A percentile compares a stretch with the other conserved stretches of the same genome.
Evolutionary conservation across 2,888 invertebrate genomes (phyloP).

Genomic region (Tryphoninae sp.): DNA sequence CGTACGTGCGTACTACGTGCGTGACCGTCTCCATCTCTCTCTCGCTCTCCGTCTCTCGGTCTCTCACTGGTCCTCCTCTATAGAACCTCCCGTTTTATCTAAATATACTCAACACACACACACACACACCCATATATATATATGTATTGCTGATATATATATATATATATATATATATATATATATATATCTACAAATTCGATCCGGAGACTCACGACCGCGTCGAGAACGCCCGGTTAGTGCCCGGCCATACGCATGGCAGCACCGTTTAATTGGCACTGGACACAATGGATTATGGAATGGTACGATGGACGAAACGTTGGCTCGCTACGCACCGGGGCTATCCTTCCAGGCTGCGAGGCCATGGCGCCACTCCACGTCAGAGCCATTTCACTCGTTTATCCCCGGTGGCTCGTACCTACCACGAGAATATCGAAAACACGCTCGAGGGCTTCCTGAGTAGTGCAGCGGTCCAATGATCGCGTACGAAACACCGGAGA

Average conservation of each 20-base stretch:
- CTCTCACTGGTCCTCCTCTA: slow-evolving; percentile 19
- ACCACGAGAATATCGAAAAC: slow-evolving; percentile 23
- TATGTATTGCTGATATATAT: no score
- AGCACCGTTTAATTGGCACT: slow-evolving; percentile 81
- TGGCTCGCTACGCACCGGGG: slow-evolving; percentile 26
- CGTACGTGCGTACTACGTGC: slow-evolving; percentile 48
- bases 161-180: slow-evolving; percentile 43
- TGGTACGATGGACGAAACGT: slow-evolving; percentile 65
- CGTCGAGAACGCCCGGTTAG: slow-evolving; percentile 79
- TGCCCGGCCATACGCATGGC: slow-evolving; percentile 80
- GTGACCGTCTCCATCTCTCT: slow-evolving; percentile 25
- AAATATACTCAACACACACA: slow-evolving; percentile 8
- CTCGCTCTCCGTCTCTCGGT: slow-evolving; percentile 2
- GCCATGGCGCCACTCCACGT: slow-evolving; percentile 74
- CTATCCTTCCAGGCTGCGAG: slow-evolving; percentile 33
- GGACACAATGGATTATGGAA: slow-evolving; percentile 81
- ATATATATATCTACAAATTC: slow-evolving; percentile 60
- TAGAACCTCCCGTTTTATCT: slow-evolving; percentile 25
- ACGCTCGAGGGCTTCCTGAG: neutral
- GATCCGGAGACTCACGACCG: slow-evolving; percentile 74
- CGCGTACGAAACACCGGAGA: slow-evolving; percentile 33
- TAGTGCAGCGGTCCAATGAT: slow-evolving; percentile 53
- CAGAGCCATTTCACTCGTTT: slow-evolving; percentile 80
- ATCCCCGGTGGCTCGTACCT: slow-evolving; percentile 67
- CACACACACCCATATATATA: no score